A percentile compares a stretch with the other conserved stretches of the same genome.
Conservation (phyloP, 2,888 invertebrate species). For the Biston stratarius region DNA sequence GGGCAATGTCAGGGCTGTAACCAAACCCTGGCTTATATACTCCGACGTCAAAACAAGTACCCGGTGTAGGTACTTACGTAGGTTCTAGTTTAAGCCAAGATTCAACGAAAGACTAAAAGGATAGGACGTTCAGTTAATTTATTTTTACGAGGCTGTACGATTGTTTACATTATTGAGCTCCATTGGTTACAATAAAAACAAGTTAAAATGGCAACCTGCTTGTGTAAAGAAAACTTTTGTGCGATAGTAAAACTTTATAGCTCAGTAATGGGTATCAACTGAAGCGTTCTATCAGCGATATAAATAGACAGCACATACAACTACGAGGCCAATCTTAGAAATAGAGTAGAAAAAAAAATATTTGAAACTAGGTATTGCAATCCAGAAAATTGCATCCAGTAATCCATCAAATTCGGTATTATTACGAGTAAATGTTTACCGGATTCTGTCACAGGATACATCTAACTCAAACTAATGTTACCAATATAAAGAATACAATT, state of each 20-base stretch:
- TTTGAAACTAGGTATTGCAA: no score
- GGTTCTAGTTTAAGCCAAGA: constrained; percentile 78
- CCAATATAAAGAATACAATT: no score
- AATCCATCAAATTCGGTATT: no score
- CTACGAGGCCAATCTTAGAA: not conserved
- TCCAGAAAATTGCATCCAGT: no score
- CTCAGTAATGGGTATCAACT: not conserved
- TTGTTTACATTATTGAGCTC: constrained; percentile 26
- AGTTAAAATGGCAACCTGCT: constrained; percentile 27
- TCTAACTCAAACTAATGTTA: no score
- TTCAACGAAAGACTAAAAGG: constrained; percentile 77
- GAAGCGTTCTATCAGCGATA: not conserved
- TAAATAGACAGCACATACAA: not conserved
- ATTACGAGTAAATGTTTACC: no score
- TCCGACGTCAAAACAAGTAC: constrained; percentile 71
- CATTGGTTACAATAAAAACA: constrained; percentile 21
- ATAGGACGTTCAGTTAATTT: constrained; percentile 55
- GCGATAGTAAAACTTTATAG: constrained; percentile 5
- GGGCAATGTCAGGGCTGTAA: constrained; percentile 82
- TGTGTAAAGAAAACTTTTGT: constrained; percentile 20
- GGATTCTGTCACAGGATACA: no score
- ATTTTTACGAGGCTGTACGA: constrained; percentile 28
- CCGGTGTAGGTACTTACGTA: constrained; percentile 66
- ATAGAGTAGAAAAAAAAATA: not conserved
- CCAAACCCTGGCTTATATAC: constrained; percentile 81